Conservation (phyloP, 2,797 vertebrate genomes). For the Falco concolor region DNA sequence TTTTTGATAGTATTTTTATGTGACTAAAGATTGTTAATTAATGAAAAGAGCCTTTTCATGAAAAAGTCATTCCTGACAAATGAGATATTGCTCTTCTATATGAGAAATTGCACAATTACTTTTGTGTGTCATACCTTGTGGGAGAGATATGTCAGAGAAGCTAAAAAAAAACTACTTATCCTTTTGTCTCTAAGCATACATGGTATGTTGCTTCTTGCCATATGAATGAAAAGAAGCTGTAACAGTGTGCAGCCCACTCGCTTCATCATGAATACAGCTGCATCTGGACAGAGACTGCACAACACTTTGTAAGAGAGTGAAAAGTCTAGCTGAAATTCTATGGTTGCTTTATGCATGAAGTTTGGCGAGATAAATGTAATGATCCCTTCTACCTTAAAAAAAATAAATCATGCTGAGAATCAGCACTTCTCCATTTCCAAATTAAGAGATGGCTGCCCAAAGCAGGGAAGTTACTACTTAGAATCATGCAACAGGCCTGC, state of each 20-base stretch:
- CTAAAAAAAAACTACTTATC: neutral
- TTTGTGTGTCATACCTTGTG: neutral
- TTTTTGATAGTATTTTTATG: neutral
- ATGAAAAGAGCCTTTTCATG: neutral
- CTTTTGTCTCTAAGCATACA: neutral
- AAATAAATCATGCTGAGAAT: neutral
- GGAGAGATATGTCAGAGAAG: neutral
- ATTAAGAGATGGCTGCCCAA: neutral
- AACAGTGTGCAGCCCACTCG: neutral
- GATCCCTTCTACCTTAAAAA: neutral
- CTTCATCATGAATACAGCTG: neutral
- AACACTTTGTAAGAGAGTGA: neutral
- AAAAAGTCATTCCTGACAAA: neutral
- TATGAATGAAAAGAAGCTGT: neutral
- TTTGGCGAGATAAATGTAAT: neutral
- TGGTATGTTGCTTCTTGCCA: neutral
- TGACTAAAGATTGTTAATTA: neutral
- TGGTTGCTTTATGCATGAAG: neutral
- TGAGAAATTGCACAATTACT: neutral
- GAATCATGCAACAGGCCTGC: neutral
- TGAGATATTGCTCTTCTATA: neutral
- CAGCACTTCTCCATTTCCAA: neutral
- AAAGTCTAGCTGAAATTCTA: constrained; percentile 4
- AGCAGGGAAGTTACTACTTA: neutral
- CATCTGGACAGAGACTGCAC: neutral